These are phyloP conservation scores for Lasioglossum leucozonium DNA, from an alignment of 2,888 invertebrate species.

Conservation along the genomic window DNA sequence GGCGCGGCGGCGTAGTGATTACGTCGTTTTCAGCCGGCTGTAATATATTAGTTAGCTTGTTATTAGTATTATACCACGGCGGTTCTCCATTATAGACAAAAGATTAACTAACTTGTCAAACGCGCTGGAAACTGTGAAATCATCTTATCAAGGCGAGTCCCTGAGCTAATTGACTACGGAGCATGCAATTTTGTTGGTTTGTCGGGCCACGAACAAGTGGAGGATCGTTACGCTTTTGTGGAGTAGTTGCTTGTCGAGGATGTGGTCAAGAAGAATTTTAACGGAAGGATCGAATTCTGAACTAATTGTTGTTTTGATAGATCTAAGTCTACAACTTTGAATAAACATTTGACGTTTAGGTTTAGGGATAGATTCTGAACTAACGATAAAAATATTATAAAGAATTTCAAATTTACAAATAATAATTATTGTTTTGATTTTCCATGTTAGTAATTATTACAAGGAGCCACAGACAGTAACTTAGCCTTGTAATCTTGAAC, in stretches of 20 bases:
- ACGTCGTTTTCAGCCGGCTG: background rate
- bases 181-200: background rate
- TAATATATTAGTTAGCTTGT: conserved; percentile 12
- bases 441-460: too few species aligned
- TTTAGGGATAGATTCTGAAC: background rate
- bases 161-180: background rate
- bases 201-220: background rate
- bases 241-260: background rate
- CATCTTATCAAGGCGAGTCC: background rate
- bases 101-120: background rate
- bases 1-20: background rate
- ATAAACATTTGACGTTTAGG: background rate
- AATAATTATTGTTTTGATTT: background rate
- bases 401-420: background rate
- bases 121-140: background rate
- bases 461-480: too few species aligned
- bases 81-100: background rate
- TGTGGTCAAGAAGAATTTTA: too few species aligned
- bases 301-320: background rate
- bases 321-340: background rate
- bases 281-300: too few species aligned
- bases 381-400: too few species aligned
- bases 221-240: background rate
- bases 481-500: background rate
- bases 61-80: background rate